These are phyloP conservation scores for Tridacna gigas DNA, from an alignment of 2,888 invertebrate species.

Conservation along the genomic window DNA sequence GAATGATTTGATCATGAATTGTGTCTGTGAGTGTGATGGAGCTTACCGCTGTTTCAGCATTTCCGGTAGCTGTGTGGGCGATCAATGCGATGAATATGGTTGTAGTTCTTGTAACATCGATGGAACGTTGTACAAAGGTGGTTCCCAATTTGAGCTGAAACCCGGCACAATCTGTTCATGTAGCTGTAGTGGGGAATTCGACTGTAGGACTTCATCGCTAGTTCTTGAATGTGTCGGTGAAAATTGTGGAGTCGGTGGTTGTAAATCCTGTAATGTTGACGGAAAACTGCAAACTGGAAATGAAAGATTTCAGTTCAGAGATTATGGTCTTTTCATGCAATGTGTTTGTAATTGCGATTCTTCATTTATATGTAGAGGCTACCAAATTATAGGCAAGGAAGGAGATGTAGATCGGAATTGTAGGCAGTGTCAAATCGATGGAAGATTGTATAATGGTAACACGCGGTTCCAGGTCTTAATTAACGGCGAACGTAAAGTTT, in stretches of 20 bases:
- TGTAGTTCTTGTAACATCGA: constrained; percentile 68
- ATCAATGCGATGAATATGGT: constrained; percentile 56
- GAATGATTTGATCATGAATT: constrained; percentile 57
- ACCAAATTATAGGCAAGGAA: constrained; percentile 53
- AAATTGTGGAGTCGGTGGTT: constrained; percentile 58
- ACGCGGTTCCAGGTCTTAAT: constrained; percentile 67
- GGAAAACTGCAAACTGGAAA: constrained; percentile 65
- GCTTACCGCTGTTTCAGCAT: constrained; percentile 63
- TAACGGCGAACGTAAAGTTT: constrained; percentile 55
- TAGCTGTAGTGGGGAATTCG: constrained; percentile 75
- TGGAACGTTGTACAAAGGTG: constrained; percentile 61
- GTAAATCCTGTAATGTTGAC: constrained; percentile 63
- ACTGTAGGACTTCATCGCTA: constrained; percentile 65
- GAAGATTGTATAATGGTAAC: constrained; percentile 65
- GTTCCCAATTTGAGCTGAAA: constrained; percentile 61
- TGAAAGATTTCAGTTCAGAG: constrained; percentile 46
- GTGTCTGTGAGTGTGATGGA: constrained; percentile 65
- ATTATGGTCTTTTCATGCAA: constrained; percentile 60
- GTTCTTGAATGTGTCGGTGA: constrained; percentile 47
- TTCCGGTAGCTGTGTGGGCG: constrained; percentile 48
- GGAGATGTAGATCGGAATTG: constrained; percentile 53
- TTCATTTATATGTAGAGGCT: constrained; percentile 58
- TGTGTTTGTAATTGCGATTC: constrained; percentile 65
- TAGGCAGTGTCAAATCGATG: constrained; percentile 69
- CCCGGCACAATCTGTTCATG: constrained; percentile 70